phyloP scores from a whole-genome alignment of 2,797 vertebrate genomes.

The Centropyge bicolor region DNA sequence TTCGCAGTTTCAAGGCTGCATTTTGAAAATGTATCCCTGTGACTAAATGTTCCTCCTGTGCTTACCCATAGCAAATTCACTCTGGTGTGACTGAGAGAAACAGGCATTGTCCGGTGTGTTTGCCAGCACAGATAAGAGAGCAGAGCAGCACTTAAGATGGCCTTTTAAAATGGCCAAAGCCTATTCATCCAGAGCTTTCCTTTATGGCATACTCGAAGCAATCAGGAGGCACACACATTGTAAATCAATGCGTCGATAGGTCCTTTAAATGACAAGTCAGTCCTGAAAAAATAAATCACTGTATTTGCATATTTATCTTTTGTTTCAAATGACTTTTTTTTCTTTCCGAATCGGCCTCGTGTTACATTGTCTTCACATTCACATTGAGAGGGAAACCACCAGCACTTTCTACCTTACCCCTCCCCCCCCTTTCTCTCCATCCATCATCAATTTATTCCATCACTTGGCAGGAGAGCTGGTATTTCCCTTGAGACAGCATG shows the following conservation, averaged over 20 bases:
- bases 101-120: conserved; percentile 67
- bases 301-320: conserved; percentile 15
- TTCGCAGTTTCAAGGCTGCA: conserved; percentile 17
- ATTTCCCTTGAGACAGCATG: conserved; percentile 73
- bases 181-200: conserved; percentile 66
- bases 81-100: conserved; percentile 56
- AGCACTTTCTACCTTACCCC: conserved; percentile 28
- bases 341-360: background rate
- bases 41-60: conserved; percentile 52
- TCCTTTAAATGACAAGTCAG: conserved; percentile 40
- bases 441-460: conserved; percentile 67
- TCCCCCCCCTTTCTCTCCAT: conserved; percentile 26
- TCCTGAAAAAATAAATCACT: background rate
- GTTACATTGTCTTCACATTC: conserved; percentile 8
- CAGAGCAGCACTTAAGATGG: conserved; percentile 69
- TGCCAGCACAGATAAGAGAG: conserved; percentile 70
- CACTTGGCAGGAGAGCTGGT: conserved; percentile 66
- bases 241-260: conserved; percentile 47
- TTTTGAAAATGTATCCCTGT: conserved; percentile 29
- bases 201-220: conserved; percentile 68
- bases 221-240: conserved; percentile 55
- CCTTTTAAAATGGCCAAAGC: conserved; percentile 67
- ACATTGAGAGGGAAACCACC: conserved; percentile 23
- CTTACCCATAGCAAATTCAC: conserved; percentile 59
- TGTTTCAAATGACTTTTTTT: background rate